Evolutionary conservation across 2,797 vertebrate species (phyloP).

Genomic region (Agapornis canus): DNA sequence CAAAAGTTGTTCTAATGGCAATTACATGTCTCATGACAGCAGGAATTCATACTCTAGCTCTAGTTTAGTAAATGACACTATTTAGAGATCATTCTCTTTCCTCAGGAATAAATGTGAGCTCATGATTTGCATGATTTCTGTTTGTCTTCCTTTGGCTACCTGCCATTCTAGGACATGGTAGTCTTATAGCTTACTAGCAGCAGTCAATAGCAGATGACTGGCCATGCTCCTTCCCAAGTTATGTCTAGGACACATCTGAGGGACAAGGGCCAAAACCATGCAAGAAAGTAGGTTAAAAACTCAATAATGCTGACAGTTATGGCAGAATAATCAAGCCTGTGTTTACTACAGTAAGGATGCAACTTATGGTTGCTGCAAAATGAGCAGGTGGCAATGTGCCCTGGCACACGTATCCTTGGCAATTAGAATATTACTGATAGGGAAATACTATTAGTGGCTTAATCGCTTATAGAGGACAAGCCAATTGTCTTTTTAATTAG

Average conservation of each 20-base stretch:
- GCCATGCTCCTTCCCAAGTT: not conserved
- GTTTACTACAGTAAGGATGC: not conserved
- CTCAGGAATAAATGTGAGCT: not conserved
- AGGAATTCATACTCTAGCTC: not conserved
- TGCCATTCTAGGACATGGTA: not conserved
- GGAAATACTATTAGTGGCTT: not conserved
- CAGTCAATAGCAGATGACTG: not conserved
- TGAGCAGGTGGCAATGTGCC: not conserved
- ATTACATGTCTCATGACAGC: not conserved
- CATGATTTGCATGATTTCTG: not conserved
- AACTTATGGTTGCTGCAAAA: not conserved
- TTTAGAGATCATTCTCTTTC: not conserved
- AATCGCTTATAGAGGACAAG: not conserved
- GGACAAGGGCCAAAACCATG: not conserved
- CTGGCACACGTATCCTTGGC: not conserved
- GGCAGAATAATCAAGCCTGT: not conserved
- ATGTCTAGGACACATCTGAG: not conserved
- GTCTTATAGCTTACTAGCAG: not conserved
- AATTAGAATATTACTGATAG: constrained; percentile 21
- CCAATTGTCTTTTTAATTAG: not conserved
- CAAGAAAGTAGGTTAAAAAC: not conserved
- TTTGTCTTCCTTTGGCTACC: not conserved
- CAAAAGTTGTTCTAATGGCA: not conserved
- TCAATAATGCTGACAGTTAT: not conserved
- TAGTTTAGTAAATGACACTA: not conserved